phyloP scores from a whole-genome alignment of 2,888 invertebrate species.

The Cheiracanthium punctorium region DNA sequence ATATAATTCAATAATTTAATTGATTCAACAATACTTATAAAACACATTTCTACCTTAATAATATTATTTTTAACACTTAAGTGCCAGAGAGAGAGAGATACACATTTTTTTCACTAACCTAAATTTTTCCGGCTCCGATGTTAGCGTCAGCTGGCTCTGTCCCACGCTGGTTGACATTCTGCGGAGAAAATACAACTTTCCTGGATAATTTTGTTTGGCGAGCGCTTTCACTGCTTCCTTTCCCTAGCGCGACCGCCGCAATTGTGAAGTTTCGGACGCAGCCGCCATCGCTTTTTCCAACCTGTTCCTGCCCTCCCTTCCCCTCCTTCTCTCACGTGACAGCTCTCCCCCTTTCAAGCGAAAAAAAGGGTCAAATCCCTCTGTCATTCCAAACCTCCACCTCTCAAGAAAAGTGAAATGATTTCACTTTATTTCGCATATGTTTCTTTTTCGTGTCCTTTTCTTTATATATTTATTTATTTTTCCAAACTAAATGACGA shows the following conservation, averaged over 20 bases:
- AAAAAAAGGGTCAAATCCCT: slow-evolving; percentile 51
- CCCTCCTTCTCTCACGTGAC: neutral
- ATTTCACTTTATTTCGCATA: neutral
- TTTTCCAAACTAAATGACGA: no score
- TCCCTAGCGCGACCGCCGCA: slow-evolving; percentile 27
- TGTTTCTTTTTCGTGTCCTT: slow-evolving; percentile 15
- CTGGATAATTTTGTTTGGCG: slow-evolving; percentile 10
- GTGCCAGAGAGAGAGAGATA: no score
- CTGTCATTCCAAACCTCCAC: neutral
- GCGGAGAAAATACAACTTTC: neutral
- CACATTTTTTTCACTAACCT: slow-evolving; percentile 31
- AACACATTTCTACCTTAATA: no score
- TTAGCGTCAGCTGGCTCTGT: slow-evolving; percentile 62
- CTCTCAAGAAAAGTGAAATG: neutral
- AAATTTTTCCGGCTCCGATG: slow-evolving; percentile 61
- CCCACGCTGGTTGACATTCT: slow-evolving; percentile 55
- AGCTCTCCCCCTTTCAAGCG: slow-evolving; percentile 1
- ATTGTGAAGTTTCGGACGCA: slow-evolving; percentile 14
- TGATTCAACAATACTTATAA: no score
- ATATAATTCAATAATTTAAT: no score
- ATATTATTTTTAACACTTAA: no score
- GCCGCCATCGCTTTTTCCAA: slow-evolving; percentile 47
- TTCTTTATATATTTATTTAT: no score
- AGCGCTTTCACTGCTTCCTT: slow-evolving; percentile 37
- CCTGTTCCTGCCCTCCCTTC: slow-evolving; percentile 29